These are phyloP conservation scores for Microhierax caerulescens DNA, from an alignment of 2,797 vertebrate species.

Conservation along the genomic window DNA sequence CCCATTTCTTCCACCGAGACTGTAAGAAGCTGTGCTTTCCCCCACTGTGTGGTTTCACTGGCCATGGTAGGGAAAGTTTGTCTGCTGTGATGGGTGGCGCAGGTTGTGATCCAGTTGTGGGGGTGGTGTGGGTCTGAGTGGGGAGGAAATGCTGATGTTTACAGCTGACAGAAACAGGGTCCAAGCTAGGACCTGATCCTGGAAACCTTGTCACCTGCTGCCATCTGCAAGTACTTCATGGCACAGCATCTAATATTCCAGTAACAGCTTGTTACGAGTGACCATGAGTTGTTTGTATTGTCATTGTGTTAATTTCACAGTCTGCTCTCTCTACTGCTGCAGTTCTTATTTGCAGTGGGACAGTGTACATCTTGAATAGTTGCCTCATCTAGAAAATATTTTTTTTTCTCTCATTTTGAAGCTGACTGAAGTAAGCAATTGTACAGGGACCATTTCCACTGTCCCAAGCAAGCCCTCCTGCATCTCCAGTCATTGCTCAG, in stretches of 20 bases:
- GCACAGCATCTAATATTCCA: not conserved
- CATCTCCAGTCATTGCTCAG: not conserved
- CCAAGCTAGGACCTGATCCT: not conserved
- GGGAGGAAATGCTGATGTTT: not conserved
- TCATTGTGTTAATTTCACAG: not conserved
- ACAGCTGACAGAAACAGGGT: not conserved
- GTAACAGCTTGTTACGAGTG: not conserved
- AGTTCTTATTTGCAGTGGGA: not conserved
- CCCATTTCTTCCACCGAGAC: rapidly evolving
- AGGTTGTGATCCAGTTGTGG: not conserved
- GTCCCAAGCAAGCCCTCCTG: not conserved
- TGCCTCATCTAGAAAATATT: not conserved
- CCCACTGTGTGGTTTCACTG: not conserved
- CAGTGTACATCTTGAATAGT: not conserved
- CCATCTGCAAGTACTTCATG: not conserved
- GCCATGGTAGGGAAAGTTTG: not conserved
- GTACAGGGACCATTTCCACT: not conserved
- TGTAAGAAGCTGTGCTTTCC: not conserved
- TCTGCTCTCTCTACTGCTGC: not conserved
- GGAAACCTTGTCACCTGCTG: conserved; percentile 15
- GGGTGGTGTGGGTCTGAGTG: not conserved
- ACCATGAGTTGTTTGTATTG: rapidly evolving
- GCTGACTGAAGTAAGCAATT: not conserved
- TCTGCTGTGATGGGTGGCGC: not conserved
- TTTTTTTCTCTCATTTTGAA: not conserved